Evolutionary conservation across 2,888 invertebrate species (phyloP), one percentile per base, ranked within the genome.

Genomic region (Argyresthia goedartella): DNA sequence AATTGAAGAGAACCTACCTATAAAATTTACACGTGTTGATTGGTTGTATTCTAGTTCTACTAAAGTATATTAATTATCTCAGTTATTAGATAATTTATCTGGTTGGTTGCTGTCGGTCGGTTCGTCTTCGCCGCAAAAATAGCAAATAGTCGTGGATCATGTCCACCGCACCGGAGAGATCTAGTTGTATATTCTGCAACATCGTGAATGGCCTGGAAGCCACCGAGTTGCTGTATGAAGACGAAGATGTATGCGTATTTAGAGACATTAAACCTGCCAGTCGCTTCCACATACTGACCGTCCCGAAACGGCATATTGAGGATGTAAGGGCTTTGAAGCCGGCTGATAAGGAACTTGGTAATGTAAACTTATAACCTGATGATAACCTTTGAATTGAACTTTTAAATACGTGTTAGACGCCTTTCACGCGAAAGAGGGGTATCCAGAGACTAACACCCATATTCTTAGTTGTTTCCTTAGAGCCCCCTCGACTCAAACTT

Each of bases 201-300:
- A 94, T 95, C 52, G 81, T 89, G 11, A 87, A 87, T 44, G 90
- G 90, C 50, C 73, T 89, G 55, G 88, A 86, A 25, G 76, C 88
- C 1, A 90, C 91, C 0, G 88, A 91, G 61, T 87, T 92, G 55
- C 74, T 92, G 51, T 90, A 88, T 60, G 91, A 94, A 84, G 92
- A 94, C 62, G 92, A 95, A 0, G 89, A 93, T 46, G 78, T 93
- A 42, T 88, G 93, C 8, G 92, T 95, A 39, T 96, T 97, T 67
- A 89, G 90, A 39, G 97, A 97, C 66, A 95, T 90, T 10, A 91
- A 91, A 66, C 97, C 97, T 4, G 95, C 93, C 0, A 89, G 94
- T 0, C 89, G 88, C 11, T 89, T 92, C 74, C 97, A 98, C 70
- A 91, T 92, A 65, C 82, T 97, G 55, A 90, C 95, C 13, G 87